phyloP scores from a whole-genome alignment of 2,888 invertebrate species.

The Isotomurus palustris region DNA sequence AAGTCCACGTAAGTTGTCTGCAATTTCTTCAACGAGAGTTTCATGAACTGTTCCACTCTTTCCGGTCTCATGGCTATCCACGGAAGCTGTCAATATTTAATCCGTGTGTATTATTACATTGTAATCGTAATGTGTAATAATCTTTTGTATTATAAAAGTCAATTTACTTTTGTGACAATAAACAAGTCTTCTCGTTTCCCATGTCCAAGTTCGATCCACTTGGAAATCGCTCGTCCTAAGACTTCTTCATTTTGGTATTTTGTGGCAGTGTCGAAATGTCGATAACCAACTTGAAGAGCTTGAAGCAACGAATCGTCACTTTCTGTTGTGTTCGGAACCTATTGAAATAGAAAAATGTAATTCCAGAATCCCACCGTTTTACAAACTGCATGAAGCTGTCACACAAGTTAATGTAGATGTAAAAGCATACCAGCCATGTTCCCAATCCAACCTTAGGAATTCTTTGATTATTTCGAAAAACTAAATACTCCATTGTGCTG shows the following conservation, averaged over 20 bases:
- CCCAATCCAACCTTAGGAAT: conserved; percentile 72
- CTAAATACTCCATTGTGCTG: no score
- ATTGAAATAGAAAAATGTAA: conserved; percentile 16
- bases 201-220: conserved; percentile 65
- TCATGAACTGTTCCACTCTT: conserved; percentile 64
- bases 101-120: background rate
- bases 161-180: conserved; percentile 71
- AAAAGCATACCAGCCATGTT: conserved; percentile 68
- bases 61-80: conserved; percentile 59
- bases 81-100: conserved; percentile 56
- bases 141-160: conserved; percentile 4
- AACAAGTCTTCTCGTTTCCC: conserved; percentile 72
- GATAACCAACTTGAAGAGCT: conserved; percentile 71
- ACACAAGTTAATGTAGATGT: conserved; percentile 44
- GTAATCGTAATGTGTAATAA: background rate
- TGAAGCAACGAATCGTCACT: no score
- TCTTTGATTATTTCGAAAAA: conserved; percentile 53
- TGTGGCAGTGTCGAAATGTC: conserved; percentile 76
- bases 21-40: conserved; percentile 64
- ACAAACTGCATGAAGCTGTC: conserved; percentile 30
- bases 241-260: conserved; percentile 71
- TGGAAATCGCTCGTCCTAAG: conserved; percentile 67
- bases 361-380: conserved; percentile 13
- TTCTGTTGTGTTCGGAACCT: no score
- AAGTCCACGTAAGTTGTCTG: conserved; percentile 76